Percentiles rank a stretch among this genome's conserved stretches.
Evolutionary conservation across 1,140 invertebrate species (phyloP).

Genomic region (Hylyphantes graminicola): DNA sequence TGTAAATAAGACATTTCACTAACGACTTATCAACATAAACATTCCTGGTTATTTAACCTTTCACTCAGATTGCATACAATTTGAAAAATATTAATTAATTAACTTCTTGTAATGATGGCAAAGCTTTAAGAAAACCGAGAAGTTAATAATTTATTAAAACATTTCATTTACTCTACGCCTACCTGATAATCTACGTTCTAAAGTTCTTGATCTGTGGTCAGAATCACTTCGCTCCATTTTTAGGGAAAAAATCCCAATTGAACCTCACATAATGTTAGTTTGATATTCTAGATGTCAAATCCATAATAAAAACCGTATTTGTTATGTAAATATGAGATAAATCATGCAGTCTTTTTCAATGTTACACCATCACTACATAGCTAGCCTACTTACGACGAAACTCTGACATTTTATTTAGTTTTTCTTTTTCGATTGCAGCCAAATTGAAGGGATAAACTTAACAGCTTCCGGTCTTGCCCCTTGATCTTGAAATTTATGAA

Average conservation of each 20-base stretch:
- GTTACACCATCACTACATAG: conserved; percentile 24
- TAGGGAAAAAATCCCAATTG: conserved; percentile 1
- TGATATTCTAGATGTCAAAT: conserved; percentile 26
- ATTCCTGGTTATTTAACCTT: too few relatives aligned
- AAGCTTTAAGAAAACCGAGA: too few relatives aligned
- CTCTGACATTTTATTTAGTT: conserved; percentile 38
- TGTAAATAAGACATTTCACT: too few relatives aligned
- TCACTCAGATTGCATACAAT: too few relatives aligned
- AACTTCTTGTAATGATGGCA: too few relatives aligned
- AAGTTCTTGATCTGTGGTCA: conserved; percentile 46
- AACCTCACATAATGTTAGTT: conserved; percentile 51
- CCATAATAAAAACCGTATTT: conserved; percentile 2
- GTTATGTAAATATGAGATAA: conserved; percentile 5
- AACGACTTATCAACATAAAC: too few relatives aligned
- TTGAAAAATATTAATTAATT: too few relatives aligned
- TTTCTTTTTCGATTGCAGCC: conserved; percentile 39
- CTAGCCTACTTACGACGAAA: conserved; percentile 30
- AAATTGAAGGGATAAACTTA: conserved; percentile 46
- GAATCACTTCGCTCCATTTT: conserved; percentile 47
- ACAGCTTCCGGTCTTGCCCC: conserved; percentile 39
- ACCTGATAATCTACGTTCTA: conserved; percentile 55
- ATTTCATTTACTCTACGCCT: conserved; percentile 41
- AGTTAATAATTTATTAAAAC: background rate
- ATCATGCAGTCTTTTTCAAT: conserved; percentile 13
- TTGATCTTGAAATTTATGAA: background rate